A percentile compares a stretch with the other conserved stretches of the same genome.
phyloP scores from a whole-genome alignment of 92 coral and sea anemone species.

The Diadumene lineata region DNA sequence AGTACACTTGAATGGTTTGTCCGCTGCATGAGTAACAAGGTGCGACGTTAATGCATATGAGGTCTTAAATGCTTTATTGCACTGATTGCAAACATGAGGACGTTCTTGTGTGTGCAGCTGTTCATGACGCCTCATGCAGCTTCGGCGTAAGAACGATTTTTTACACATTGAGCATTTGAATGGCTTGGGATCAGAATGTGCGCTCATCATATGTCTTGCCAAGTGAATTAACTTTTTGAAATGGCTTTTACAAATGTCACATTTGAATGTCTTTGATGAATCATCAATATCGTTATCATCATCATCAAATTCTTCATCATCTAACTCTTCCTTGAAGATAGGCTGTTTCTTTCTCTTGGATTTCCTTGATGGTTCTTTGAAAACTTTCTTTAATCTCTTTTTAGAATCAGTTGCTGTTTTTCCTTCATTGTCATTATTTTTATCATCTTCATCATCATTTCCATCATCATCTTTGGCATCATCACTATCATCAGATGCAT shows the following conservation, averaged over 20 bases:
- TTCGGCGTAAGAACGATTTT: slow-evolving; percentile 45
- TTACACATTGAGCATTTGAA: slow-evolving; percentile 44
- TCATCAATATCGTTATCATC: slow-evolving; percentile 21
- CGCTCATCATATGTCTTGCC: slow-evolving; percentile 35
- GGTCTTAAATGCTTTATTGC: slow-evolving; percentile 55
- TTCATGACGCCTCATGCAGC: slow-evolving; percentile 39
- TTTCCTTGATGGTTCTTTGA: slow-evolving; percentile 3
- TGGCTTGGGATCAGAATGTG: slow-evolving; percentile 42
- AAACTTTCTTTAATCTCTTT: not conserved
- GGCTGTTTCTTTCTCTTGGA: slow-evolving; percentile 11
- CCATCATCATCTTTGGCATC: not conserved
- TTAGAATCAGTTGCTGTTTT: slow-evolving; percentile 15
- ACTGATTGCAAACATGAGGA: slow-evolving; percentile 33
- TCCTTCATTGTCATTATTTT: slow-evolving; percentile 19
- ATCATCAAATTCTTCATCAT: slow-evolving; percentile 11
- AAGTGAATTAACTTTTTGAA: slow-evolving; percentile 29
- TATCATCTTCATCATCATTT: not conserved
- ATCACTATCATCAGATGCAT: slow-evolving; percentile 1
- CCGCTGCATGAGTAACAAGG: slow-evolving; percentile 43
- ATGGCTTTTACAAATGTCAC: slow-evolving; percentile 21
- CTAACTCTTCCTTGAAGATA: not conserved
- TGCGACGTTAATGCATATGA: slow-evolving; percentile 46
- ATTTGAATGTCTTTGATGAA: slow-evolving; percentile 5
- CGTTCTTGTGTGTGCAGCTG: slow-evolving; percentile 46
- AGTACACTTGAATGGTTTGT: slow-evolving; percentile 42